Evolutionary conservation across 2,888 invertebrate species (phyloP).

Genomic region (Strigamia transsilvanica): DNA sequence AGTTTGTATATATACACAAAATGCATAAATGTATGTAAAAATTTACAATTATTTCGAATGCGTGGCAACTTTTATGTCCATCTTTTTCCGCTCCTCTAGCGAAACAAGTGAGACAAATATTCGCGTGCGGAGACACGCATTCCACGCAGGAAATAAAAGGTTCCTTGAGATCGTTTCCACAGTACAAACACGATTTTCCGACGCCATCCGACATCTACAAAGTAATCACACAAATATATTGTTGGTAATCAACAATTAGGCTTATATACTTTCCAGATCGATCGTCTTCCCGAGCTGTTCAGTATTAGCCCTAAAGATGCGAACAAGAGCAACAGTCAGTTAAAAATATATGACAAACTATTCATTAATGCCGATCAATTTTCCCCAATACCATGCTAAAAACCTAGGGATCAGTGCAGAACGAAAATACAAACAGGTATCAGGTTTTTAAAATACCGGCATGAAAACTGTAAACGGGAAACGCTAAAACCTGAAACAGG

Average conservation of each 20-base stretch:
- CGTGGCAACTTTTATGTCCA: slow-evolving; percentile 77
- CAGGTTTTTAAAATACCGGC: neutral
- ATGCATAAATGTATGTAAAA: too few relatives aligned
- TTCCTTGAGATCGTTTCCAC: slow-evolving; percentile 63
- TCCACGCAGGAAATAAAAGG: slow-evolving; percentile 83
- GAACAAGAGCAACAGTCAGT: too few relatives aligned
- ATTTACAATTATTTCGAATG: slow-evolving; percentile 72
- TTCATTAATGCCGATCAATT: too few relatives aligned
- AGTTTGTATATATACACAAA: too few relatives aligned
- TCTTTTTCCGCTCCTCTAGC: slow-evolving; percentile 77
- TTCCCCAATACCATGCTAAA: too few relatives aligned
- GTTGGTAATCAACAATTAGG: neutral
- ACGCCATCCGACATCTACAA: neutral
- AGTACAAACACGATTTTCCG: neutral
- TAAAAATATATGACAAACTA: too few relatives aligned
- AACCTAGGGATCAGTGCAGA: too few relatives aligned
- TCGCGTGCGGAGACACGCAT: slow-evolving; percentile 68
- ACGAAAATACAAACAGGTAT: neutral
- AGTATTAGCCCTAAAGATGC: too few relatives aligned
- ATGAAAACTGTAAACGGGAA: neutral
- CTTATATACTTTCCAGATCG: too few relatives aligned
- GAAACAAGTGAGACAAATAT: slow-evolving; percentile 81
- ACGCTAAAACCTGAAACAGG: neutral
- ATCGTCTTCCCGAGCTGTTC: too few relatives aligned
- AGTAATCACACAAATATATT: neutral